Evolutionary conservation across 2,113 vertebrate genomes (phyloP).

Genomic region (Perognathus longimembris): DNA sequence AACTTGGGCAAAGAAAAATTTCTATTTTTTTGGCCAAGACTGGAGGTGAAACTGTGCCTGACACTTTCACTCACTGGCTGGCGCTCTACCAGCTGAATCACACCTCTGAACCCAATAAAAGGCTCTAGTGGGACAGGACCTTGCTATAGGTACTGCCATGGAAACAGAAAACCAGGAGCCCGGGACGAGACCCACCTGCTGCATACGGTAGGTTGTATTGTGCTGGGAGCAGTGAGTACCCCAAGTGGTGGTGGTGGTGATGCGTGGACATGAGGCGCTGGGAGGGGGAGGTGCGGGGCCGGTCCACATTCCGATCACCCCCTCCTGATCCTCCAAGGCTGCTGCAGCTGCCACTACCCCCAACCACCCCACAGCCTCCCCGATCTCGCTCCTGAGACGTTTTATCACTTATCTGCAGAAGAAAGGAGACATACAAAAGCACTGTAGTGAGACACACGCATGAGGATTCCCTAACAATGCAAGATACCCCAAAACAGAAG

Average conservation of each 20-base stretch:
- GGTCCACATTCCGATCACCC: slow-evolving; percentile 90
- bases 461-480: not conserved
- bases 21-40: not conserved
- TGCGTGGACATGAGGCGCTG: slow-evolving; percentile 97
- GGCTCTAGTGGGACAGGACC: too few species aligned
- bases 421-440: slow-evolving; percentile 55
- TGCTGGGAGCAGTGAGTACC: slow-evolving; percentile 95
- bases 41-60: not conserved
- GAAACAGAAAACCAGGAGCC: not conserved
- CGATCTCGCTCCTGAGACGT: slow-evolving; percentile 94
- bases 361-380: slow-evolving; percentile 88
- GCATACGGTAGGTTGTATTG: slow-evolving; percentile 97
- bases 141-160: too few species aligned
- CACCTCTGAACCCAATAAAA: too few species aligned
- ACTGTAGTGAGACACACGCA: slow-evolving; percentile 15
- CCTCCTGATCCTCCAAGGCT: slow-evolving; percentile 82
- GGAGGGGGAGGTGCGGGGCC: slow-evolving; percentile 97
- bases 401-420: slow-evolving; percentile 89
- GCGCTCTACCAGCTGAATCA: not conserved
- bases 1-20: not conserved
- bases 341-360: slow-evolving; percentile 88
- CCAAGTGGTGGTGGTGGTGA: slow-evolving; percentile 98
- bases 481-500: not conserved
- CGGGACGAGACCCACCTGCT: slow-evolving; percentile 91
- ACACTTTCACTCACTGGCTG: not conserved